Percentiles rank a stretch among this genome's conserved stretches.
Conservation (phyloP, 2,797 vertebrate species). For the Aldrovandia affinis region DNA sequence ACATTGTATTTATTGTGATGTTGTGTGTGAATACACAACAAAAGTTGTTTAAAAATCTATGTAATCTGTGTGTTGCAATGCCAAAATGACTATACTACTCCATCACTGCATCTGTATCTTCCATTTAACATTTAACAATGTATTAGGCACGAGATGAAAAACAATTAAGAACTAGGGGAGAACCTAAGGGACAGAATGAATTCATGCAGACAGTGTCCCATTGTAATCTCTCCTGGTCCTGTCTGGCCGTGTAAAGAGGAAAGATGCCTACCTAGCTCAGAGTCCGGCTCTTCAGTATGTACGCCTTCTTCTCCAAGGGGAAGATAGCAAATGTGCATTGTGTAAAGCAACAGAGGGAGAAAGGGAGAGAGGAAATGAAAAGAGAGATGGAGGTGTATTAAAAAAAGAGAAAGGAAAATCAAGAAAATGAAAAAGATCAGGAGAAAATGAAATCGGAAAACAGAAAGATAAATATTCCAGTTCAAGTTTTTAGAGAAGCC, state of each 20-base stretch:
- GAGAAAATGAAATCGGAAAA: constrained; percentile 43
- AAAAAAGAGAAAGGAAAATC: neutral
- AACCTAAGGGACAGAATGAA: neutral
- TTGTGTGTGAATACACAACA: neutral
- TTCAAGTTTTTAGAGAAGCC: constrained; percentile 20
- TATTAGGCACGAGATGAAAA: no score
- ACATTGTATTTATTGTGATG: neutral
- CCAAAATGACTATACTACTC: no score
- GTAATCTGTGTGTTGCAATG: no score
- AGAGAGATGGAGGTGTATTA: neutral
- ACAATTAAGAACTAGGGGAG: neutral
- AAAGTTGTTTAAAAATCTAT: neutral
- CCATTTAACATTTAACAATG: no score
- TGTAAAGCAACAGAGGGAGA: constrained; percentile 63
- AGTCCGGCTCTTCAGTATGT: constrained; percentile 95
- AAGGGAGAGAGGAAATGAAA: constrained; percentile 59
- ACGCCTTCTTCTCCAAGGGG: constrained; percentile 98
- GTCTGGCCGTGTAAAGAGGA: constrained; percentile 39
- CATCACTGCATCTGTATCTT: no score
- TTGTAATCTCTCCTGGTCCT: neutral
- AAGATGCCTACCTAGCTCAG: constrained; percentile 87
- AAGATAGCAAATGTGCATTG: constrained; percentile 77
- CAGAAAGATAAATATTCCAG: constrained; percentile 39
- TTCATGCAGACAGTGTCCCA: neutral
- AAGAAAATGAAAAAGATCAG: constrained; percentile 22